Evolutionary conservation across 2,888 invertebrate genomes (phyloP).

Genomic region (Hartigia nigra): DNA sequence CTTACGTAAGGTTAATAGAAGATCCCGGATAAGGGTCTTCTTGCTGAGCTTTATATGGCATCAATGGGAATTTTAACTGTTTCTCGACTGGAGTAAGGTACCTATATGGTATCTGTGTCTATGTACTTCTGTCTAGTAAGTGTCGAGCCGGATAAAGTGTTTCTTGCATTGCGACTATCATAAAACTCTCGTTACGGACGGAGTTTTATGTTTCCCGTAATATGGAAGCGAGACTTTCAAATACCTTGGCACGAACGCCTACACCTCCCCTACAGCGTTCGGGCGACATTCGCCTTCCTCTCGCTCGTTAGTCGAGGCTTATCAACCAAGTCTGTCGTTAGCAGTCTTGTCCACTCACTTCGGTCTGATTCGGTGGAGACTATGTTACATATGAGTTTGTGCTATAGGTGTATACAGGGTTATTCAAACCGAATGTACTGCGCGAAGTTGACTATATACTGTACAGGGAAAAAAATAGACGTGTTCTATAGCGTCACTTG

Average conservation of each 20-base stretch:
- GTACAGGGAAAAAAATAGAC: background rate
- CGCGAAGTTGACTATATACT: background rate
- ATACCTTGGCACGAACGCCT: constrained; percentile 8
- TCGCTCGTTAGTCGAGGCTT: constrained; percentile 9
- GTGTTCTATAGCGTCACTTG: background rate
- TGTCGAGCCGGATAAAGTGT: background rate
- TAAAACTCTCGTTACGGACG: constrained; percentile 10
- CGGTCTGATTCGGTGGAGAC: constrained; percentile 30
- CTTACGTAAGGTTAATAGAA: background rate
- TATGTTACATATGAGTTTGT: background rate
- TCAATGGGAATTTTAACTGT: background rate
- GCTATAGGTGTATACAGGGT: background rate
- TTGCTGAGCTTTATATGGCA: background rate
- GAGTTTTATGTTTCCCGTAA: constrained; percentile 15
- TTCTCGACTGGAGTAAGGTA: background rate
- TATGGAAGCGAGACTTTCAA: constrained; percentile 18
- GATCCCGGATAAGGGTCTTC: background rate
- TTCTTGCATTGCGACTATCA: background rate
- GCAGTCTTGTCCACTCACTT: constrained; percentile 38
- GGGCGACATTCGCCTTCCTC: background rate
- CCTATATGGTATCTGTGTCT: background rate
- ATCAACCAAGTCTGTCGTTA: constrained; percentile 7
- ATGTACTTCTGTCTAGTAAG: background rate
- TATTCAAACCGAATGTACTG: background rate
- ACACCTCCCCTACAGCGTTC: constrained; percentile 7